Base-by-base conservation (phyloP, 1,140 invertebrate genomes). In the Galleria mellonella region DNA sequence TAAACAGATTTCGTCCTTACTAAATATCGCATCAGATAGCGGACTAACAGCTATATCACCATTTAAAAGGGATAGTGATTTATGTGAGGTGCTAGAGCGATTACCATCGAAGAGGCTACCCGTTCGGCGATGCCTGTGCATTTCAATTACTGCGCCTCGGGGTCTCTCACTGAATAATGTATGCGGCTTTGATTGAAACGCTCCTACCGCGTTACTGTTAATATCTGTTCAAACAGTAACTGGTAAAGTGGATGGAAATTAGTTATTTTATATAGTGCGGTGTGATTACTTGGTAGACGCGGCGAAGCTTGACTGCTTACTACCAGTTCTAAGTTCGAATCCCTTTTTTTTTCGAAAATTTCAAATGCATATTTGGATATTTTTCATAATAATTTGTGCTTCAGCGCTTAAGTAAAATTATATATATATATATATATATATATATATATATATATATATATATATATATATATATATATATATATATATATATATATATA, bases 181-280 rank as follows among this genome's bases (percentile, higher is more conserved):
- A 58, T 53, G 47, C 10, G 12, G 32, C 55, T 47, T 47, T 58
- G 55, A 58, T 58, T 58, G 55, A 58, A 53, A 47, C 42, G 45
- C 51, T 51, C 46, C 44, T 23, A 14, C 42, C 14, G 32, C 52
- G 46, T 52, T 44, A 36, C 42, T 40, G 35, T 47, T 53, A 50
- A 49, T 53, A 23, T 23, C 17, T 23, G 17, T 2, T 23, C 17
- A 23, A 23, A 23, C 17, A 23, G 17, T 23, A 23, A 23, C 6
- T n/a, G n/a, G n/a, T n/a, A n/a, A n/a, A n/a, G n/a, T n/a, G n/a
- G n/a, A n/a, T n/a, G n/a, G n/a, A n/a, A n/a, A n/a, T n/a, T n/a
- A n/a, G n/a, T n/a, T n/a, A n/a, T n/a, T n/a, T n/a, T n/a, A n/a
- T n/a, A n/a, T n/a, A n/a, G n/a, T n/a, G n/a, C n/a, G n/a, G n/a